Evolutionary conservation across 2,797 vertebrate species (phyloP), one percentile per base, ranked within the genome.

Genomic region (Xenops minutus): DNA sequence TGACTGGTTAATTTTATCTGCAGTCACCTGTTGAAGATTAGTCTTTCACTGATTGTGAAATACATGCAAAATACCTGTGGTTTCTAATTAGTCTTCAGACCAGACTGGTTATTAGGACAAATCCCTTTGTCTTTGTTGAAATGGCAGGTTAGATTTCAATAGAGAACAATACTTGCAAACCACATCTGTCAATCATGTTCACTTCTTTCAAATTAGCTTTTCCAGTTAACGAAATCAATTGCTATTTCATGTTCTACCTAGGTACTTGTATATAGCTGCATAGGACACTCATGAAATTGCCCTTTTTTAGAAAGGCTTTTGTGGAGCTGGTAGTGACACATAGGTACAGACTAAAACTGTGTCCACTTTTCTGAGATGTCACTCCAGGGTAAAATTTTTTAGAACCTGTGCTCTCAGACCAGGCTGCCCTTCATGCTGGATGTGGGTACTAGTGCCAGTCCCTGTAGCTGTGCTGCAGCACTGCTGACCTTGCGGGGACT

Each of bases 151-250:
- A 59, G 74, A 71, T 91, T 95, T 92, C 12, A 5, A 21, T 46
- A 67, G 63, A 74, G 69, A 92, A 21, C 51, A 77, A 7, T 26
- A 37, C 56, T 89, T 79, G 67, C n/a, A 71, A 86, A 49, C 74
- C 44, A 13, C 39, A 88, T 75, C 22, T 72, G 56, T 92, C 77
- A 58, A 32, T 91, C 63, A 32, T 11, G 9, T 48, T 92, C 37
- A 7, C 32, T 58, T 90, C 7, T 58, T 80, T 95, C 88, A 62
- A n/a, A 89, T 54, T 51, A 92, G 54, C 39, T 69, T 86, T 68
- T 93, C 46, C 90, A 62, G 66, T 34, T 88, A 88, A 79, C 37
- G 12, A 62, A 92, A 80, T 75, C 43, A 56, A 14, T 62, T 89
- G 46, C 54, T 84, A 34, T 51, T 66, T 85, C 6, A 4, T 4